A percentile compares a stretch with the other conserved stretches of the same genome.
Evolutionary conservation across 2,113 vertebrate genomes (phyloP).

Genomic region (Anoplopoma fimbria): DNA sequence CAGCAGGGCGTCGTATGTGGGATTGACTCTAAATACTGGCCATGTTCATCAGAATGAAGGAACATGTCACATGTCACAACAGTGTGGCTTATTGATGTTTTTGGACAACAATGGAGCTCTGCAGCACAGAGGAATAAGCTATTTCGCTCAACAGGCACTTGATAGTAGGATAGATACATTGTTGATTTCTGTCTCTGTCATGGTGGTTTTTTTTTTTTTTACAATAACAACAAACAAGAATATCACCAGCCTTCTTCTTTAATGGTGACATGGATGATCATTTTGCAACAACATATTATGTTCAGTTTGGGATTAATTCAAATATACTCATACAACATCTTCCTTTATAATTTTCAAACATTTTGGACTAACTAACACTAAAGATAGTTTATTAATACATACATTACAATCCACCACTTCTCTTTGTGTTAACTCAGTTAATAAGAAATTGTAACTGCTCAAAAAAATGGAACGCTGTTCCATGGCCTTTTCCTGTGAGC

Average conservation of each 20-base stretch:
- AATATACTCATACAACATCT: neutral
- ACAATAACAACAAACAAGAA: neutral
- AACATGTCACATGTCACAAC: slow-evolving; percentile 24
- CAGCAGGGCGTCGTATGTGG: neutral
- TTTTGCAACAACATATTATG: neutral
- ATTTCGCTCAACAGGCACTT: neutral
- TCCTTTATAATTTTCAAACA: neutral
- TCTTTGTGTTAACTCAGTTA: slow-evolving; percentile 20
- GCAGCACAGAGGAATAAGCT: neutral
- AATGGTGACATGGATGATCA: neutral
- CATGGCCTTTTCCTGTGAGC: slow-evolving; percentile 49
- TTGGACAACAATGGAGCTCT: slow-evolving; percentile 5
- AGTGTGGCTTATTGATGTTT: neutral
- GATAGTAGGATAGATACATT: neutral
- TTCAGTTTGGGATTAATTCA: neutral
- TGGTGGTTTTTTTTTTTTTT: neutral
- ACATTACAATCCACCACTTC: neutral
- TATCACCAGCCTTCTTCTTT: neutral
- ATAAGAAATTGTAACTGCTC: slow-evolving; percentile 19
- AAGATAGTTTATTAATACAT: neutral
- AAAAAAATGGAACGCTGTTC: slow-evolving; percentile 20
- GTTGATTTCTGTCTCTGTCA: neutral
- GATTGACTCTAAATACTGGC: slow-evolving; percentile 3
- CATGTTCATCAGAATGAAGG: slow-evolving; percentile 10
- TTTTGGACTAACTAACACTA: neutral